A percentile compares a stretch with the other conserved stretches of the same genome.
Conservation (phyloP, 2,797 vertebrate species). For the Spinibarbus caldwelli region DNA sequence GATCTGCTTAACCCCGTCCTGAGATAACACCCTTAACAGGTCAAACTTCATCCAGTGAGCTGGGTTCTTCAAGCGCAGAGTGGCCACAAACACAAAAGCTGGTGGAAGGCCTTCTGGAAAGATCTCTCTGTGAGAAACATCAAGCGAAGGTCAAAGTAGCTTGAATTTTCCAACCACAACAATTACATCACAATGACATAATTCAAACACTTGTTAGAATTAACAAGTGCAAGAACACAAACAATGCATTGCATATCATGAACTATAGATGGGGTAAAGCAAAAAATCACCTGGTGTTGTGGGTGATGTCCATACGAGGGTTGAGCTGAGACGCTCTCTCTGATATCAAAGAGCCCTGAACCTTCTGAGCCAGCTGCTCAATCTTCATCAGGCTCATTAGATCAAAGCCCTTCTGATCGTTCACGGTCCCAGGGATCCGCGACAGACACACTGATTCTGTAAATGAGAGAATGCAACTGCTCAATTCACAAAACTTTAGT, state of each 20-base stretch:
- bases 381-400: slow-evolving; percentile 83
- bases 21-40: slow-evolving; percentile 83
- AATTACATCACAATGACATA: background rate
- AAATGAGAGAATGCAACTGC: background rate
- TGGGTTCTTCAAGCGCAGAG: slow-evolving; percentile 81
- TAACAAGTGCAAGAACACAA: background rate
- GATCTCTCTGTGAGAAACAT: slow-evolving; percentile 75
- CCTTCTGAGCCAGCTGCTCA: slow-evolving; percentile 81
- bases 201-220: background rate
- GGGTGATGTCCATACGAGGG: slow-evolving; percentile 79
- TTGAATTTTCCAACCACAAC: background rate
- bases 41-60: slow-evolving; percentile 82
- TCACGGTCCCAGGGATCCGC: slow-evolving; percentile 82
- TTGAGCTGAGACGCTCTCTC: slow-evolving; percentile 84
- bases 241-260: background rate
- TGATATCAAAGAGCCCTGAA: slow-evolving; percentile 79
- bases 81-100: slow-evolving; percentile 87
- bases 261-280: background rate
- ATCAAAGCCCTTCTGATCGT: slow-evolving; percentile 88
- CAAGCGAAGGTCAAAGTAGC: background rate
- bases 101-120: slow-evolving; percentile 89
- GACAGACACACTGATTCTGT: slow-evolving; percentile 86
- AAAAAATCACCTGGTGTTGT: slow-evolving; percentile 79
- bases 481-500: background rate
- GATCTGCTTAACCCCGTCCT: slow-evolving; percentile 79